Evolutionary conservation across 2,888 invertebrate species (phyloP), one percentile per base, ranked within the genome.

Genomic region (Doris montereyensis): DNA sequence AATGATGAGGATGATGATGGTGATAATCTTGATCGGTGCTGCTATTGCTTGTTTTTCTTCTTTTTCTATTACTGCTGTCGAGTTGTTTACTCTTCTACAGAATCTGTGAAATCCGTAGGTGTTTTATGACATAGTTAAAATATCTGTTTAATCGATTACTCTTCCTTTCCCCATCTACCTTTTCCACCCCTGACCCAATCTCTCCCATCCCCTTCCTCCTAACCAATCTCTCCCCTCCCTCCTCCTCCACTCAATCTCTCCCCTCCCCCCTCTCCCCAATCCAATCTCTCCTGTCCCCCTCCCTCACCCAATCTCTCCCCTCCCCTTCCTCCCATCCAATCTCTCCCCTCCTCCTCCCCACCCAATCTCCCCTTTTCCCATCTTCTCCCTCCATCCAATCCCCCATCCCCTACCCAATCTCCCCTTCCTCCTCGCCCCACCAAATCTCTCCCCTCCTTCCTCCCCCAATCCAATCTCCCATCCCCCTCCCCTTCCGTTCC

Each of bases 401-500:
- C 52, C 52, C 52, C 52, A 41, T 41, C 52, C 52, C 52, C 52
- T 13, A 10, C 52, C 24, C 68, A 2, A 28, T 17, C 26, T 17
- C 3, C 32, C 28, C 4, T 62, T 21, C 62, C n/a, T 13, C 62
- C 62, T 13, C 10, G n/a, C 21, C n/a, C 62, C n/a, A n/a, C n/a
- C n/a, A n/a, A n/a, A n/a, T n/a, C n/a, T n/a, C n/a, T n/a, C n/a
- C n/a, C n/a, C n/a, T n/a, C n/a, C n/a, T n/a, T 62, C 24, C 17
- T 67, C 62, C 26, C n/a, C 21, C n/a, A 62, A 17, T 28, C 26
- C 26, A n/a, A 2, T 67, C 24, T 17, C 17, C 8, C 30, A 83
- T 60, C 81, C 85, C 67, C 81, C 85, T 17, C 81, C 83, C 34
- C 78, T 81, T 0, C 87, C n/a, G n/a, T 68, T 30, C 28, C 30